Base-by-base conservation (phyloP, 1,140 invertebrate species). In the Schlechtendalia chinensis region DNA sequence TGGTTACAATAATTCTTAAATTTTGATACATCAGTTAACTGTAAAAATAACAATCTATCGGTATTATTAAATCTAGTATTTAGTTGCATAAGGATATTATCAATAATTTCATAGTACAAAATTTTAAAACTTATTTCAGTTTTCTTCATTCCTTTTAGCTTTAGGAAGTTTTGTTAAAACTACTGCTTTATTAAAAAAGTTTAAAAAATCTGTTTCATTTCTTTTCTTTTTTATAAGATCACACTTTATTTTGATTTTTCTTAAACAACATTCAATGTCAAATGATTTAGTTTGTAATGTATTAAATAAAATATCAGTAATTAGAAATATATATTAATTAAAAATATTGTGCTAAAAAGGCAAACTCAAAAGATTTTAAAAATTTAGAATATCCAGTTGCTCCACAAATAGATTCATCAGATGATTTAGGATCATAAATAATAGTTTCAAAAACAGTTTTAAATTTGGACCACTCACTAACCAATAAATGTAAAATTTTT, bases 41-140 rank as follows among this genome's bases (percentile, higher is more conserved):
- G n/a, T n/a, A n/a, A n/a, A n/a, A n/a, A n/a, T n/a, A n/a, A n/a
- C n/a, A n/a, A n/a, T n/a, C n/a, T n/a, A n/a, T n/a, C n/a, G n/a
- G n/a, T n/a, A n/a, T n/a, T n/a, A n/a, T n/a, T n/a, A 39, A 77
- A 59, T 59, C 58, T 54, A 0, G 22, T 24, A 4, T 4, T 45
- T 24, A 77, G 39, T 24, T 77, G 74, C 3, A 17, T 1, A 4
- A 45, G 14, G n/a, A 77, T 77, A 39, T 58, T 56, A 16, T 77
- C 74, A 22, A 77, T 0, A 39, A 77, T 77, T 77, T 77, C 54
- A 45, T 27, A 77, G 22, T 14, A 77, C 47, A 77, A 67, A 14
- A 45, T 45, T 65, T 22, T 65, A 39, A n/a, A 45, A 11, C 1
- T 39, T 3, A 5, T 19, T 65, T 65, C 32, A 12, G 3, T 0